Percentiles rank a stretch among this genome's conserved stretches.
Conservation (phyloP, 2,888 invertebrate species). For the Tipula helvola region DNA sequence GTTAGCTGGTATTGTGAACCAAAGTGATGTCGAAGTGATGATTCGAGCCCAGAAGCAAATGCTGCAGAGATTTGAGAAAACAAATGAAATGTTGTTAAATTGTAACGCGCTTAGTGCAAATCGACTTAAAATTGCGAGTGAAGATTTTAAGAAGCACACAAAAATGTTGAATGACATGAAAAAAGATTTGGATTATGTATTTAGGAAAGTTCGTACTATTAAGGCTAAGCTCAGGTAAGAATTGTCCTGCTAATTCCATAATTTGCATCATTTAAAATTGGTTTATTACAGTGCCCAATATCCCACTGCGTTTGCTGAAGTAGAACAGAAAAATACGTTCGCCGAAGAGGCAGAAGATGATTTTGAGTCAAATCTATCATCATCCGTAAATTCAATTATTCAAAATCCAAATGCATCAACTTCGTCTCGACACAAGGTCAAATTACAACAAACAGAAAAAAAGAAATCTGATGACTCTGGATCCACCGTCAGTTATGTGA, state of each 20-base stretch:
- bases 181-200: conserved; percentile 88
- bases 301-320: conserved; percentile 52
- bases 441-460: conserved; percentile 15
- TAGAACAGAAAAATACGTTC: conserved; percentile 37
- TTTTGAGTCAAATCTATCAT: conserved; percentile 34
- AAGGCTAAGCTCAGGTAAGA: conserved; percentile 60
- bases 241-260: neutral
- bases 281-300: conserved; percentile 38
- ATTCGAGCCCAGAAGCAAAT: conserved; percentile 87
- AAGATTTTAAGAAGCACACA: conserved; percentile 85
- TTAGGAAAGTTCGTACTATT: conserved; percentile 75
- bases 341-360: conserved; percentile 39
- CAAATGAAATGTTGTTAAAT: conserved; percentile 97
- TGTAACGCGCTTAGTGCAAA: conserved; percentile 89
- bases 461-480: conserved; percentile 18
- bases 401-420: conserved; percentile 7
- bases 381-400: conserved; percentile 26
- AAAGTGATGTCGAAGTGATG: conserved; percentile 79
- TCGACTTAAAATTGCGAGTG: conserved; percentile 70
- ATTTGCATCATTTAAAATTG: neutral
- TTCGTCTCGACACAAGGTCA: neutral
- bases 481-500: conserved; percentile 34
- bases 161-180: conserved; percentile 80
- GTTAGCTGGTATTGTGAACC: conserved; percentile 80
- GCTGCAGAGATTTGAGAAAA: conserved; percentile 94